Conservation (phyloP, 2,113 vertebrate genomes). For the Mesembrinibis cayennensis region DNA sequence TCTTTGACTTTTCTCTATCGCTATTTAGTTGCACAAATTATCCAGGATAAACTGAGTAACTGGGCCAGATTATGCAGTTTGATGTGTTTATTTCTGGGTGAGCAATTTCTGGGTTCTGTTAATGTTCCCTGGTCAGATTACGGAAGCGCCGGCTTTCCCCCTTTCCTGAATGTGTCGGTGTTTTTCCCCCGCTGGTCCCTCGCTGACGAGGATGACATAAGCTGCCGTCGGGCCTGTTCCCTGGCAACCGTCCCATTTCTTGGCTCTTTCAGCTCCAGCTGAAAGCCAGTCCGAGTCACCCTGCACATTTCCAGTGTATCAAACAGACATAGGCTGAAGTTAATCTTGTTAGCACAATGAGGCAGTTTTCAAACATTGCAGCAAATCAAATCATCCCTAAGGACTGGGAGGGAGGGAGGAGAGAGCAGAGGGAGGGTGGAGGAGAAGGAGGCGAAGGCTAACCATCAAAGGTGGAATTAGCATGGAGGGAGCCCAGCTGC, state of each 20-base stretch:
- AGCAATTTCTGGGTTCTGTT: background rate
- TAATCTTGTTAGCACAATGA: constrained; percentile 89
- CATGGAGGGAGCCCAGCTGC: constrained; percentile 65
- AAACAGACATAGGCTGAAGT: constrained; percentile 83
- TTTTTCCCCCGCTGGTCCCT: constrained; percentile 56
- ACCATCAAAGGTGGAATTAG: constrained; percentile 76
- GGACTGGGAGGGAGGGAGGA: constrained; percentile 64
- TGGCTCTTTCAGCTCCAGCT: constrained; percentile 71
- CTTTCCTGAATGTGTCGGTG: constrained; percentile 27
- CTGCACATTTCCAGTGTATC: constrained; percentile 81
- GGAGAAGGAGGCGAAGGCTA: constrained; percentile 44
- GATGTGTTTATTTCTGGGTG: background rate
- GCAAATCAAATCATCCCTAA: constrained; percentile 87
- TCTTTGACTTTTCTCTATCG: background rate
- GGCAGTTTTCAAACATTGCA: constrained; percentile 87
- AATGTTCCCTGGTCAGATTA: background rate
- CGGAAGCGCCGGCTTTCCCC: background rate
- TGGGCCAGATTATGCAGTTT: background rate
- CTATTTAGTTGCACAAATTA: background rate
- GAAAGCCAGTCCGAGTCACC: constrained; percentile 81
- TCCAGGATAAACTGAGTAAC: background rate
- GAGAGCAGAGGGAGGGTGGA: background rate
- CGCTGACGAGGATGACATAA: constrained; percentile 64
- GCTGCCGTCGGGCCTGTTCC: constrained; percentile 74
- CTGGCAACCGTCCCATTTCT: constrained; percentile 84